phyloP scores from a whole-genome alignment of 2,888 invertebrate genomes.

The Cosmorhoe ocellata region DNA sequence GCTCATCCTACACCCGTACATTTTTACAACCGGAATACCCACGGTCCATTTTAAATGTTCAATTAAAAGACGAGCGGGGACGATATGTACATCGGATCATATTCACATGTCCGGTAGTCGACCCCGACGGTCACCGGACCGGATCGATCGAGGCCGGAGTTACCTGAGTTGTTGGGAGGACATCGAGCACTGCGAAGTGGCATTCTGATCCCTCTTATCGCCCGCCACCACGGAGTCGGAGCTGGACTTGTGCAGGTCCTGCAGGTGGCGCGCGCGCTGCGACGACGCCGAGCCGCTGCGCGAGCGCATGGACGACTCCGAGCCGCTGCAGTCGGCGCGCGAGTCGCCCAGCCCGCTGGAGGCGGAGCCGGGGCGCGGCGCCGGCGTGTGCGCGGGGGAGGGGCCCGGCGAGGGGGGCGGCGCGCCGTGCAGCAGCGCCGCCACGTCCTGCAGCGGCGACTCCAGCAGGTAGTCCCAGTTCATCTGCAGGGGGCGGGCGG shows the following conservation, averaged over 20 bases:
- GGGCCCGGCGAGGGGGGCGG: constrained; percentile 10
- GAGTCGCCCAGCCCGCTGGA: constrained; percentile 39
- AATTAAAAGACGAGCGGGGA: too few relatives aligned
- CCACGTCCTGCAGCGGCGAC: constrained; percentile 87
- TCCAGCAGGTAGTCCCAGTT: constrained; percentile 73
- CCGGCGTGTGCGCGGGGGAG: constrained; percentile 28
- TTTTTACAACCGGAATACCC: neutral
- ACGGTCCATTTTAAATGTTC: neutral
- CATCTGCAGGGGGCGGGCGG: constrained; percentile 45
- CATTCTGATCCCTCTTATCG: constrained; percentile 39
- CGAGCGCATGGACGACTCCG: constrained; percentile 39
- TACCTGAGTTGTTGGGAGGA: constrained; percentile 15
- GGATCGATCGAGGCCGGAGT: too few relatives aligned
- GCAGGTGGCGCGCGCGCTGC: constrained; percentile 39
- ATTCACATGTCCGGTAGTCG: too few relatives aligned
- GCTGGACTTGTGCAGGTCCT: constrained; percentile 64
- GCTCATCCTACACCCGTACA: constrained; percentile 46
- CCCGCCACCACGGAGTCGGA: constrained; percentile 66
- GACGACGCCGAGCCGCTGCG: constrained; percentile 54
- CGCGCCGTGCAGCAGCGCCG: constrained; percentile 76
- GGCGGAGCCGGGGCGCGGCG: constrained; percentile 28
- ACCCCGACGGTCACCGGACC: too few relatives aligned
- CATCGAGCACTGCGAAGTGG: constrained; percentile 29
- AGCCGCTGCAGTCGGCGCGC: constrained; percentile 35
- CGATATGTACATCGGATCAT: too few relatives aligned